Evolutionary conservation across 64 coral and sea anemone species (phyloP).

Genomic region (Stichodactyla mertensii): DNA sequence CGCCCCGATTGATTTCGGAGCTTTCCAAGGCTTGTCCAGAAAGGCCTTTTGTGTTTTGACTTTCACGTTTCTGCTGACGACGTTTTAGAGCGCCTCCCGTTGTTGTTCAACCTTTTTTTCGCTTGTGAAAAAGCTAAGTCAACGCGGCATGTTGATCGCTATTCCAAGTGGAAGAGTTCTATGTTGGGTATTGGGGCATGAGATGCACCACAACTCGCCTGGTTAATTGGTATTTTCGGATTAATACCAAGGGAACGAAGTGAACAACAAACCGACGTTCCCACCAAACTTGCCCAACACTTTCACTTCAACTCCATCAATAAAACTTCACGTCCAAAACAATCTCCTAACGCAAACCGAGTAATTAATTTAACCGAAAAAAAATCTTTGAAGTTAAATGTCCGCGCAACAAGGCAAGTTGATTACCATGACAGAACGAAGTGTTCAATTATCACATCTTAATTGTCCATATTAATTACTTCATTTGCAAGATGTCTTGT

Average conservation of each 20-base stretch:
- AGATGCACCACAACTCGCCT: not conserved
- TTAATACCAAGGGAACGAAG: not conserved
- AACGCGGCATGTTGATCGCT: not conserved
- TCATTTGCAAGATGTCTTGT: not conserved
- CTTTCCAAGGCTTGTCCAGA: not conserved
- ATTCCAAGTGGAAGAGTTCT: not conserved
- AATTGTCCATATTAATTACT: conserved; percentile 15
- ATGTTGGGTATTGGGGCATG: not conserved
- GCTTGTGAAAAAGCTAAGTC: conserved; percentile 7
- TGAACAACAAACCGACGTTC: not conserved
- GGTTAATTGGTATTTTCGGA: not conserved
- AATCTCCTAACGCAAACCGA: not conserved
- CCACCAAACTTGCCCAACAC: not conserved
- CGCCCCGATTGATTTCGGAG: not conserved
- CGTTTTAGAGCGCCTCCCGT: conserved; percentile 12
- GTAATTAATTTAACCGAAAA: not conserved
- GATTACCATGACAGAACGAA: conserved; percentile 2
- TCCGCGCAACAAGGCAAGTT: not conserved
- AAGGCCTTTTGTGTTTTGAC: conserved; percentile 6
- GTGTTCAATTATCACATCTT: conserved; percentile 21
- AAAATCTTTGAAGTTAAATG: not conserved
- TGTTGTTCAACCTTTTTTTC: conserved; percentile 14
- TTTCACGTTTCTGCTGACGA: not conserved
- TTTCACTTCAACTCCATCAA: not conserved
- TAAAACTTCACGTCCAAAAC: not conserved